phyloP scores from a whole-genome alignment of 2,888 invertebrate species.

The Rambutsinella grinnellia region DNA sequence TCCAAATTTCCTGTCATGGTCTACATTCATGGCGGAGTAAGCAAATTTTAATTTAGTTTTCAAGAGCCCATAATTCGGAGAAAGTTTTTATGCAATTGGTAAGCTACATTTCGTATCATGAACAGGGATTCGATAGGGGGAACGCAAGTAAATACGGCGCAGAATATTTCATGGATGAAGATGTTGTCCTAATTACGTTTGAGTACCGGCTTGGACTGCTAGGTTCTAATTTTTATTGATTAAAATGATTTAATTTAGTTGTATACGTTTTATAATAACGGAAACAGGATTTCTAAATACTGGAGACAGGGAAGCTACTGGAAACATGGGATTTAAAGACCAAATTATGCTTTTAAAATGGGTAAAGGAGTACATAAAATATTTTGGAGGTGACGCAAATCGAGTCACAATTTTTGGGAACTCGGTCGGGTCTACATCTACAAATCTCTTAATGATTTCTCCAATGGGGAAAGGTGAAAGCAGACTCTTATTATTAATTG shows the following conservation, averaged over 20 bases:
- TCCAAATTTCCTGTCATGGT: conserved; percentile 33
- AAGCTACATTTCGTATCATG: too few relatives aligned
- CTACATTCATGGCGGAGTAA: conserved; percentile 55
- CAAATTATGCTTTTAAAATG: conserved; percentile 37
- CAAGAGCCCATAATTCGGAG: too few relatives aligned
- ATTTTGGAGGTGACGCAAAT: conserved; percentile 50
- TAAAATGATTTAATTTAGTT: conserved; percentile 2
- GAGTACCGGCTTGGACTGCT: conserved; percentile 46
- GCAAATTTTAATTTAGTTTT: too few relatives aligned
- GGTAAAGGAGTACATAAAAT: conserved; percentile 26
- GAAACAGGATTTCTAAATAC: conserved; percentile 46
- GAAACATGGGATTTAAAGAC: conserved; percentile 47
- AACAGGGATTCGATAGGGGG: conserved; percentile 35
- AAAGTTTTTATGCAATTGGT: too few relatives aligned
- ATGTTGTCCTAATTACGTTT: conserved; percentile 49
- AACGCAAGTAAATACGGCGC: conserved; percentile 54
- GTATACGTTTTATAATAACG: neutral
- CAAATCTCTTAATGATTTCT: conserved; percentile 35
- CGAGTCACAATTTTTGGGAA: conserved; percentile 47
- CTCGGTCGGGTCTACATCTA: conserved; percentile 8
- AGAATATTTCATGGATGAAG: conserved; percentile 58
- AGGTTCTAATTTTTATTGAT: conserved; percentile 16
- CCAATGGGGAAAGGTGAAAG: conserved; percentile 46
- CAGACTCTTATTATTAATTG: neutral
- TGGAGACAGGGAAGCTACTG: conserved; percentile 33